Base-by-base conservation (phyloP, 2,888 invertebrate genomes). In the Baronia brevicornis region DNA sequence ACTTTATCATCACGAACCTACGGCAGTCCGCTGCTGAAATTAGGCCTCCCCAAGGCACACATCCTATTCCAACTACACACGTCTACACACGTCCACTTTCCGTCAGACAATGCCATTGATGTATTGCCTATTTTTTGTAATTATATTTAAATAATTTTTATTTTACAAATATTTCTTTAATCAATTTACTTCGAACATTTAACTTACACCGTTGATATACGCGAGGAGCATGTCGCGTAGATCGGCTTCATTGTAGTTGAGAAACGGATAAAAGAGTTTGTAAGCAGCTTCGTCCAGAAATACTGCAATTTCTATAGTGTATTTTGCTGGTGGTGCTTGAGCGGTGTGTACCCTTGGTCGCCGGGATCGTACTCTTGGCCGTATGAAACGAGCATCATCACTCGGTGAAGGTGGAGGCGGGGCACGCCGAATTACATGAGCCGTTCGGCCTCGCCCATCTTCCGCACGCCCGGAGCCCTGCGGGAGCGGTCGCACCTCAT, bases 241-340 rank as follows among this genome's bases (percentile, higher is more conserved):
- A 52, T 89, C 87, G 5, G 75, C 77, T 39, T 91, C 90, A 53
- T 90, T 87, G 45, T 87, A 80, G 42, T 88, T 85, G 41, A 91
- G 85, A 56, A 88, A 90, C 0, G 92, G 90, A 6, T 88, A 72
- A 61, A 92, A 92, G 14, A 89, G 85, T 53, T 86, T 87, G 54
- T 92, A 92, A 0, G 88, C 92, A 1, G 91, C 87, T 57, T 90
- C 89, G 53, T 93, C 93, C 47, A 93, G 87, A 63, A 93, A 93
- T 21, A 93, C 66, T 0, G 91, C 92, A 28, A 92, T 67, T 62
- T 93, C 93, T 19, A 92, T 75, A 2, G 90, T 90, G 39, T 90
- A 80, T 34, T 70, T 68, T 5, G 72, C 51, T 0, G 70, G 70
- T 2, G 59, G 62, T 2, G 60, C 60, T 27, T 69, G 67, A 12